Percentiles rank a stretch among this genome's conserved stretches.
These are phyloP conservation scores for Aix galericulata DNA, from an alignment of 2,113 vertebrate species.

Conservation along the genomic window DNA sequence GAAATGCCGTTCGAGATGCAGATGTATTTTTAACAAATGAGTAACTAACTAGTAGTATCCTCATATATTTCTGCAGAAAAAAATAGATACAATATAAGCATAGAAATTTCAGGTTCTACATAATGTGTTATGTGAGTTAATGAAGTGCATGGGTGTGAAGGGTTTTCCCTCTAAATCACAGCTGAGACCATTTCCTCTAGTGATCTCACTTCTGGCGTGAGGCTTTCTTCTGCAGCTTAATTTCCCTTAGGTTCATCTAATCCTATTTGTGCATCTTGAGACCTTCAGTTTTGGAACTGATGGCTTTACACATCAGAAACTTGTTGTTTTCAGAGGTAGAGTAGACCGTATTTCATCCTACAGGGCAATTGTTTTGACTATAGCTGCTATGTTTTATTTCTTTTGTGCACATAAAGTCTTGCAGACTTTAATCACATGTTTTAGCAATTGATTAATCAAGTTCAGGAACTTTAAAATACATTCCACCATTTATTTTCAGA, in stretches of 20 bases:
- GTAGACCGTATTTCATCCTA: not conserved
- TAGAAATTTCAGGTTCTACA: not conserved
- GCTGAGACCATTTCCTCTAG: constrained; percentile 3
- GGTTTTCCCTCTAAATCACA: constrained; percentile 35
- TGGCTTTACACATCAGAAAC: not conserved
- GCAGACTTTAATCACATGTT: constrained; percentile 35
- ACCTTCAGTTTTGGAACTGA: not conserved
- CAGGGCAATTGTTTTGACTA: not conserved
- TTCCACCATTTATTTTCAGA: constrained; percentile 3
- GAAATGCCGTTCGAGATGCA: not conserved
- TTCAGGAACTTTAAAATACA: constrained; percentile 61
- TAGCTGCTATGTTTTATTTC: not conserved
- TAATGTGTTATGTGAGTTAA: not conserved
- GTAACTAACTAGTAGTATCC: not conserved
- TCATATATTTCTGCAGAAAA: not conserved
- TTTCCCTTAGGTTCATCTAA: not conserved
- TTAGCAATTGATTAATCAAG: constrained; percentile 49
- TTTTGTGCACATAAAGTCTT: not conserved
- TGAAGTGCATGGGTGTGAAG: constrained; percentile 36
- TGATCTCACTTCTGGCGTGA: constrained; percentile 9
- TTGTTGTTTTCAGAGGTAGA: not conserved
- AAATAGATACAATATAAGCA: not conserved
- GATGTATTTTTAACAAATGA: not conserved
- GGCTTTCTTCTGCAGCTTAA: not conserved
- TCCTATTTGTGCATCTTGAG: not conserved